A percentile compares a stretch with the other conserved stretches of the same genome.
These are phyloP conservation scores for Pocota personata DNA, from an alignment of 2,888 invertebrate species.

Conservation along the genomic window DNA sequence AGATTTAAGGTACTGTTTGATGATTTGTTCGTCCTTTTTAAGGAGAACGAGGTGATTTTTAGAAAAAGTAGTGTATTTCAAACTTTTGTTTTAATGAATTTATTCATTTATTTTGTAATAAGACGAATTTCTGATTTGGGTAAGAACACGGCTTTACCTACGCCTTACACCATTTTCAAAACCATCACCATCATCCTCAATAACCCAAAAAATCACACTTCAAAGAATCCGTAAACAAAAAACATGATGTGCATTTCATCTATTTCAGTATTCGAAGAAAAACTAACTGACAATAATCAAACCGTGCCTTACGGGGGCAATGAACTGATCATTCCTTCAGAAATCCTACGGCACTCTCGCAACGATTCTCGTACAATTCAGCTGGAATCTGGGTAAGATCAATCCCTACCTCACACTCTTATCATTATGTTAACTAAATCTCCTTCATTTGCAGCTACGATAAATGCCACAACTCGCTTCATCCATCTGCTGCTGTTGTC, in stretches of 20 bases:
- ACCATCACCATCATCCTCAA: too few relatives aligned
- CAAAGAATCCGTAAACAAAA: background rate
- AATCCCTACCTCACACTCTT: background rate
- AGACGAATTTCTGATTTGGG: too few relatives aligned
- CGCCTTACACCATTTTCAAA: too few relatives aligned
- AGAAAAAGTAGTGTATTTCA: too few relatives aligned
- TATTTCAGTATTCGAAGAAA: constrained; percentile 89
- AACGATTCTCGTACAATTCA: constrained; percentile 87
- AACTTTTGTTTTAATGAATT: too few relatives aligned
- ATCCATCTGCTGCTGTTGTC: constrained; percentile 72
- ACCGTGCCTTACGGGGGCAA: constrained; percentile 76
- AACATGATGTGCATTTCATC: constrained; percentile 45
- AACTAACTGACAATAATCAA: constrained; percentile 84
- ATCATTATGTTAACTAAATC: too few relatives aligned
- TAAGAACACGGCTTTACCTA: too few relatives aligned
- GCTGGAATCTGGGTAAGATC: constrained; percentile 84
- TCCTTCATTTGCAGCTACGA: constrained; percentile 78
- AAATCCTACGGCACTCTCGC: constrained; percentile 83
- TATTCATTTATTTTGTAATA: too few relatives aligned
- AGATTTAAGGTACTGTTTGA: too few relatives aligned
- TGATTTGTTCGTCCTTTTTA: too few relatives aligned
- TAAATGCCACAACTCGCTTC: constrained; percentile 79
- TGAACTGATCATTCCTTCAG: constrained; percentile 80
- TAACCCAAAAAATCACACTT: too few relatives aligned
- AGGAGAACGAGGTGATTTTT: too few relatives aligned